Percentiles rank a stretch among this genome's conserved stretches.
Evolutionary conservation across 2,797 vertebrate species (phyloP).

Genomic region (Enteromius anoplus): DNA sequence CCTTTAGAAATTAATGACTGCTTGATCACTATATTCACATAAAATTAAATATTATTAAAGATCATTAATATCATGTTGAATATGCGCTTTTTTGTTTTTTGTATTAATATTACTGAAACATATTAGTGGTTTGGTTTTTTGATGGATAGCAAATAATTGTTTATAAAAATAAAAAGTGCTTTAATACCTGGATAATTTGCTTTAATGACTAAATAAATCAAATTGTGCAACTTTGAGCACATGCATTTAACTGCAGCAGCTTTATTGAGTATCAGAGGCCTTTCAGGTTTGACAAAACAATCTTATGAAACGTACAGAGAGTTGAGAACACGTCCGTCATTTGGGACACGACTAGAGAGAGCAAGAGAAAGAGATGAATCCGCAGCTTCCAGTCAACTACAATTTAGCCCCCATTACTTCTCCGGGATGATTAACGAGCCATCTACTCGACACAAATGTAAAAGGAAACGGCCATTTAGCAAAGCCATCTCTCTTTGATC

Average conservation of each 20-base stretch:
- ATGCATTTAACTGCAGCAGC: neutral
- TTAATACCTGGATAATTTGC: neutral
- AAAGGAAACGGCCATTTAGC: conserved; percentile 43
- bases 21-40: neutral
- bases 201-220: neutral
- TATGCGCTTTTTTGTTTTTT: neutral
- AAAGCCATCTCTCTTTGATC: conserved; percentile 34
- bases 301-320: neutral
- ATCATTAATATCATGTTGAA: neutral
- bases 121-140: neutral
- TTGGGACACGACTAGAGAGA: neutral
- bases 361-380: neutral
- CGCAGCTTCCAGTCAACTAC: conserved; percentile 34
- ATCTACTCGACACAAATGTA: conserved; percentile 43
- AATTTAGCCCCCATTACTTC: conserved; percentile 17
- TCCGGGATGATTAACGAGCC: conserved; percentile 28
- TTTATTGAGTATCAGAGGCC: neutral
- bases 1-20: neutral
- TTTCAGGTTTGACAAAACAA: neutral
- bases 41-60: neutral
- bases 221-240: neutral
- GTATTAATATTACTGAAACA: neutral
- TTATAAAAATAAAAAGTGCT: neutral
- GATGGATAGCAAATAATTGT: neutral
- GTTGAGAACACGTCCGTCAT: neutral